Base-by-base conservation (phyloP, 2,888 invertebrate genomes). In the Trypoxylon attenuatum region DNA sequence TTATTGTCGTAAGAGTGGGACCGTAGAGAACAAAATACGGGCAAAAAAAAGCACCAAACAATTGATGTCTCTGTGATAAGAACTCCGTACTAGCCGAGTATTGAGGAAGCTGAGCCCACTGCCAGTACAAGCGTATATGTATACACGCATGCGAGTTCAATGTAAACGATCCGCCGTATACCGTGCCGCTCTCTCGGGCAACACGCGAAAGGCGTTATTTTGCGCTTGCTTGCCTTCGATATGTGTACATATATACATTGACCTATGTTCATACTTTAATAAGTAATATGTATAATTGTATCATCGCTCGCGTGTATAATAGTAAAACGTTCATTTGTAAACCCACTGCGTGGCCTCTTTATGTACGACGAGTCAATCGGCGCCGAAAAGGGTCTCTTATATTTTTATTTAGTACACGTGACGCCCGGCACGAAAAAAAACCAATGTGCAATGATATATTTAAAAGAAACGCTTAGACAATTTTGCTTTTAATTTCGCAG, bases 1-100 rank as follows among this genome's bases (percentile, higher is more conserved):
- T 53, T 51, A 38, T 23, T 27, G 18, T 13, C 3, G 25, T 18
- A 10, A 43, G 4, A 39, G 27, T 42, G 46, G 43, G 55, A 58
- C 57, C 38, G 22, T 33, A 47, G 58, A 15, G 15, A 47, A 23
- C 5, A 25, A 52, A 18, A 16, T 19, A 51, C 5, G 25, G 16
- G 4, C 33, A 54, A 51, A 64, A 76, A 13, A 73, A 59, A 77
- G 77, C 79, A 82, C 79, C 79, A 83, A 82, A 82, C 81, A 77
- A 79, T 79, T 76, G 65, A 80, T 81, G 80, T 80, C 82, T 82
- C 82, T 82, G 82, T 83, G 82, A 83, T 82, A 80, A 79, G 69
- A 82, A 81, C 78, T 82, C 78, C 80, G 72, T 82, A 81, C 81
- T 81, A 80, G 69, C 57, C 79, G 80, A 82, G 74, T 82, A 80